Base-by-base conservation (phyloP, 2,113 vertebrate genomes). In the Hyperopisus bebe region DNA sequence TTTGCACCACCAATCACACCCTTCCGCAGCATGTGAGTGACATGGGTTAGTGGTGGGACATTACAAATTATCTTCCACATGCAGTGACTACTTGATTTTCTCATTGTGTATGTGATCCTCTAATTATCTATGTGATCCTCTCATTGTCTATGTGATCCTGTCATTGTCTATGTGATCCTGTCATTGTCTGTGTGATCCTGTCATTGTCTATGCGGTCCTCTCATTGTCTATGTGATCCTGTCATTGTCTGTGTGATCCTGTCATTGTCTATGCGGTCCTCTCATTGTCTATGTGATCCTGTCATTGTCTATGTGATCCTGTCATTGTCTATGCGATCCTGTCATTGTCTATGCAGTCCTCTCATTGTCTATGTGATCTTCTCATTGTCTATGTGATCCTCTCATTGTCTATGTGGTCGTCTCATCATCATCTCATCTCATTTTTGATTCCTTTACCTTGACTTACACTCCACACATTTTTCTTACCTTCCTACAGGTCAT, bases 1-100 rank as follows among this genome's bases (percentile, higher is more conserved):
- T 92, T 89, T 96, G 95, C 2, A 90, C 96, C 47, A 91, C 96
- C 4, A 92, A 90, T 62, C 97, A 98, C 17, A 5, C 90, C 0
- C 2, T 46, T 0, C 0, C 88, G 0, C 48, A 21, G 35, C 66
- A 97, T 3, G 96, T 96, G 46, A 95, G 94, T 91, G 2, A 89
- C 66, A 84, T 6, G 82, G 4, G 82, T 19, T 11, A 24, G 8
- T 46, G 44, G 82, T 46, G 42, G 82, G 24, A n/a, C 39, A 84
- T 24, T 21, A 21, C 3, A 39, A 82, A 42, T 9, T 8, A 39
- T 82, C 77, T 39, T 39, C 17, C 17, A 46, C 77, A 82, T 82
- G 77, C 77, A 82, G 15, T 6, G n/a, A 70, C 27, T 13, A 70
- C 0, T 9, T 70, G 62, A 13, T 27, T 27, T 27, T 70, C 10